These are phyloP conservation scores for Melanostigma gelatinosum DNA, from an alignment of 2,113 vertebrate species.

Conservation along the genomic window DNA sequence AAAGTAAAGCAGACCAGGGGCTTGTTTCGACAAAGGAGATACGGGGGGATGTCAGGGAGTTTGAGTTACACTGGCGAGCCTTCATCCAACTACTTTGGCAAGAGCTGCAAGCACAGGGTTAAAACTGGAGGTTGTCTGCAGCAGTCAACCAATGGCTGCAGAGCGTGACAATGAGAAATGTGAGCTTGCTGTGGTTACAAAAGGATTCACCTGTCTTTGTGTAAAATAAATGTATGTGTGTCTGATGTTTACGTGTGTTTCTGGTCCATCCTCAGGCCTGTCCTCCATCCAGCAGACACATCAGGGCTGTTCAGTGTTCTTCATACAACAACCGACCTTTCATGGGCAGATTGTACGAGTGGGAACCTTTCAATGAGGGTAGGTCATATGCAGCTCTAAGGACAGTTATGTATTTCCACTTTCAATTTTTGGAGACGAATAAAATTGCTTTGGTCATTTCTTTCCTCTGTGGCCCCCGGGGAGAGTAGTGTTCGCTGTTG, in stretches of 20 bases:
- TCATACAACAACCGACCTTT: constrained; percentile 95
- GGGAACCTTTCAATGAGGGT: constrained; percentile 98
- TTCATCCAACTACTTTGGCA: constrained; percentile 12
- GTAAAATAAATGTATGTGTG: constrained; percentile 37
- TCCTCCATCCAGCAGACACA: constrained; percentile 87
- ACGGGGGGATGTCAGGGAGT: constrained; percentile 32
- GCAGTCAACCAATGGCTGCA: constrained; percentile 8
- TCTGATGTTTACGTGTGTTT: constrained; percentile 4
- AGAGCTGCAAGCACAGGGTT: constrained; percentile 14
- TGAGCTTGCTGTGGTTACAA: constrained; percentile 12
- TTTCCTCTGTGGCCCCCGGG: not conserved
- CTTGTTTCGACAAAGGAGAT: constrained; percentile 62
- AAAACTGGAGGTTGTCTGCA: constrained; percentile 6
- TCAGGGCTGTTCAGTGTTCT: constrained; percentile 92
- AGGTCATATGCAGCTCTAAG: constrained; percentile 42
- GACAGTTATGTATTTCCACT: not conserved
- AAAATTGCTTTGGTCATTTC: not conserved
- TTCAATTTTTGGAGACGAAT: not conserved
- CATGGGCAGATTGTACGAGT: constrained; percentile 96
- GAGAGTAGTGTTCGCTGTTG: not conserved
- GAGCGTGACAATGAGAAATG: constrained; percentile 24
- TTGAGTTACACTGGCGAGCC: constrained; percentile 29
- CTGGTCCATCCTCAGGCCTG: constrained; percentile 84
- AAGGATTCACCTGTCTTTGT: constrained; percentile 15
- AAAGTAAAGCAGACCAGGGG: constrained; percentile 47